Percentiles rank a stretch among this genome's conserved stretches.
phyloP scores from a whole-genome alignment of 2,797 vertebrate species.

The Spatula clypeata region DNA sequence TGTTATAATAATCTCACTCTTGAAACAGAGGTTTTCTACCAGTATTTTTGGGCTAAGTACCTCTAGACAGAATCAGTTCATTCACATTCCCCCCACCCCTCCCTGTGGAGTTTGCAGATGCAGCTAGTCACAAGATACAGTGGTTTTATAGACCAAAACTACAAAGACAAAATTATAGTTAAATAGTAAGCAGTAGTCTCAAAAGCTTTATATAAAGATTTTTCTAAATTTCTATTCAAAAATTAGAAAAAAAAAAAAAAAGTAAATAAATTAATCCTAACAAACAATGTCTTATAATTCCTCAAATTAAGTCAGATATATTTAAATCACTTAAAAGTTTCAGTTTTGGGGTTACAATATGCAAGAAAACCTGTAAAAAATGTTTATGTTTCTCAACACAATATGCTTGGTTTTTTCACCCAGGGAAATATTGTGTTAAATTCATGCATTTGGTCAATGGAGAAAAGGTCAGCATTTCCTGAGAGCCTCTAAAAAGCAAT shows the following conservation, averaged over 20 bases:
- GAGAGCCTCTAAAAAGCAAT: conserved; percentile 51
- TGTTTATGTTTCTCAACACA: not conserved
- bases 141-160: not conserved
- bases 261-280: not conserved
- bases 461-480: conserved; percentile 53
- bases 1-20: not conserved
- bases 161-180: not conserved
- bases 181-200: not conserved
- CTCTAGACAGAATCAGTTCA: not conserved
- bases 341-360: not conserved
- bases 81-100: not conserved
- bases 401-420: not conserved
- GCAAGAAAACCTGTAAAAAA: not conserved
- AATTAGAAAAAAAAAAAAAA: too few species aligned
- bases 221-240: too few species aligned
- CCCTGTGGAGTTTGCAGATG: not conserved
- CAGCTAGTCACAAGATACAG: accelerated
- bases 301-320: not conserved
- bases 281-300: not conserved
- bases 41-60: not conserved
- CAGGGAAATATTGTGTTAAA: not conserved
- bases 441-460: conserved; percentile 4
- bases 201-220: not conserved
- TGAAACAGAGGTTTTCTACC: not conserved
- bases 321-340: not conserved